Evolutionary conservation across 2,797 vertebrate genomes (phyloP).

Genomic region (Phrynocephalus vlangalii): DNA sequence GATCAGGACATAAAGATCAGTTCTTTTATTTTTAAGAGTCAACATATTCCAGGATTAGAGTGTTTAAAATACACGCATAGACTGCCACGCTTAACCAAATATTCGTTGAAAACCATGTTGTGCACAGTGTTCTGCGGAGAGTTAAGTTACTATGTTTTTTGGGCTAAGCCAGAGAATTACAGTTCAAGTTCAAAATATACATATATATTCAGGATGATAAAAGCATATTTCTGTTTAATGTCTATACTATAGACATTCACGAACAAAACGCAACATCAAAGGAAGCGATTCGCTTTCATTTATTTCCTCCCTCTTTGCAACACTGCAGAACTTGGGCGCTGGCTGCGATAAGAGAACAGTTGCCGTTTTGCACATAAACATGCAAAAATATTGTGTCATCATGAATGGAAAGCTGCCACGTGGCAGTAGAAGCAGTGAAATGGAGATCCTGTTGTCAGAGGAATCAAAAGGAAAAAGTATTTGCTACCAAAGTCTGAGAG

Average conservation of each 20-base stretch:
- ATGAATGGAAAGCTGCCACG: neutral
- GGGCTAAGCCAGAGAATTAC: neutral
- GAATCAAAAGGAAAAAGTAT: neutral
- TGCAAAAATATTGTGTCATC: neutral
- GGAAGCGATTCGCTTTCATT: neutral
- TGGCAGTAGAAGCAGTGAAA: neutral
- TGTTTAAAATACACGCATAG: neutral
- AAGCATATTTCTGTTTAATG: slow-evolving; percentile 15
- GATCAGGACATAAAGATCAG: neutral
- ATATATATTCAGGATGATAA: neutral
- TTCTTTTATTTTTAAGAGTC: too few relatives aligned
- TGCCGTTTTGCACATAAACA: neutral
- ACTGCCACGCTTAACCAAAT: neutral
- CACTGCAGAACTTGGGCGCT: neutral
- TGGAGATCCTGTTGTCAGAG: neutral
- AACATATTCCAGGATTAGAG: neutral
- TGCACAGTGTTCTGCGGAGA: neutral
- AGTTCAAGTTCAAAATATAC: neutral
- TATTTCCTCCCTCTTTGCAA: neutral
- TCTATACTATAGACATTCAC: slow-evolving; percentile 20
- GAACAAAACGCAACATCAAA: neutral
- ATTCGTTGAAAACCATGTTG: neutral
- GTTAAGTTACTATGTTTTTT: neutral
- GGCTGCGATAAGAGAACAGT: neutral
- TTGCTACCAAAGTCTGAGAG: neutral